These are phyloP conservation scores for Lepidochrysops patricia DNA, from an alignment of 2,888 invertebrate genomes.

Conservation along the genomic window DNA sequence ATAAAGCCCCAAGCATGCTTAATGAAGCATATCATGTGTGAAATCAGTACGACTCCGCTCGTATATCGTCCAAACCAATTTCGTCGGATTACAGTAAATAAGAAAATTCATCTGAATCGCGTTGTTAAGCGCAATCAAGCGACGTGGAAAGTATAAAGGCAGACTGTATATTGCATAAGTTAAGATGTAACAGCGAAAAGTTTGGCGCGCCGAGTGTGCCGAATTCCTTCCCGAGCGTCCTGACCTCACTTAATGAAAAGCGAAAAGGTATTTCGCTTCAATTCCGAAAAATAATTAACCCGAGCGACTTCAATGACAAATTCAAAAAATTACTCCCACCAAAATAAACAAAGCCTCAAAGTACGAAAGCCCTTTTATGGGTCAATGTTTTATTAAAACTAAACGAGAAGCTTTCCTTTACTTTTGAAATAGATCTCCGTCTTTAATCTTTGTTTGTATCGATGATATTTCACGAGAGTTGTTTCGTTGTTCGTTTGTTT, in stretches of 20 bases:
- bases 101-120: conserved; percentile 66
- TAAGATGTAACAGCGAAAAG: conserved; percentile 70
- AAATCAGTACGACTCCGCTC: conserved; percentile 50
- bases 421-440: conserved; percentile 26
- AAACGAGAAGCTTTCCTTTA: conserved; percentile 21
- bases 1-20: conserved; percentile 40
- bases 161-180: conserved; percentile 72
- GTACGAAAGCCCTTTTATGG: conserved; percentile 20
- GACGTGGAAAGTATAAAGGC: conserved; percentile 70
- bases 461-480: conserved; percentile 42
- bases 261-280: conserved; percentile 5
- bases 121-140: conserved; percentile 72
- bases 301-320: background rate
- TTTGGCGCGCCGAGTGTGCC: conserved; percentile 64
- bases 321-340: background rate
- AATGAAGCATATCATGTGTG: conserved; percentile 54
- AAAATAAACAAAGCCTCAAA: conserved; percentile 1
- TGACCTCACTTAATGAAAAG: conserved; percentile 29
- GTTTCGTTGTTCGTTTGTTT: conserved; percentile 52
- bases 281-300: conserved; percentile 10
- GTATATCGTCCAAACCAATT: conserved; percentile 46
- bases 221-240: conserved; percentile 56
- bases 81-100: conserved; percentile 66
- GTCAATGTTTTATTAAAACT: conserved; percentile 26
- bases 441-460: conserved; percentile 31